Base-by-base conservation (phyloP, 2,797 vertebrate species). In the Pterois miles region DNA sequence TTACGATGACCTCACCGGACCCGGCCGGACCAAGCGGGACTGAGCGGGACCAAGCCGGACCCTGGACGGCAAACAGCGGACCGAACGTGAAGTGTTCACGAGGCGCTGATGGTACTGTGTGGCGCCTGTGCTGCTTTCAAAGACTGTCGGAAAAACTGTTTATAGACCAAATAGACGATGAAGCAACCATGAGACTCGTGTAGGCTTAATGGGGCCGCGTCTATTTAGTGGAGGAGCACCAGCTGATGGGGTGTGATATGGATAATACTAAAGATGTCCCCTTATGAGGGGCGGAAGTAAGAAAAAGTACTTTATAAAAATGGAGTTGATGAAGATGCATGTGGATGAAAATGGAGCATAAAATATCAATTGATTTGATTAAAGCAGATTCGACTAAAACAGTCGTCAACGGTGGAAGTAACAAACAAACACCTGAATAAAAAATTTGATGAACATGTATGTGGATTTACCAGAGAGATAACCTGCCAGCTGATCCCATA, bases 1-100 rank as follows among this genome's bases (percentile, higher is more conserved):
- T 67, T 13, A 16, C 31, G 70, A 76, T 90, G 88, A 91, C 75
- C 68, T 88, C 89, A 88, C 71, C 72, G 62, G 22, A 38, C 46
- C 71, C 52, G 25, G n/a, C n/a, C n/a, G 53, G 40, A 43, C 40
- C 40, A 43, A 16, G 8, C 0, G 40, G 40, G 40, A 43, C 40
- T n/a, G n/a, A 5, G 3, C 27, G 27, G 27, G 27, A 29, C 29
- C 29, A 29, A 4, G 5, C 54, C 54, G 65, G 33, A n/a, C n/a
- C n/a, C n/a, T n/a, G n/a, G 63, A 81, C 38, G 57, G 76, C 67
- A 85, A 78, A 72, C 2, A 52, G 56, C 72, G 50, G 58, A 48
- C 77, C 9, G 60, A 40, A 36, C 58, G 18, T 43, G 40, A 29
- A 3, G 4, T 29, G 29, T 29, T 29, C 29, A 29, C 29, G 4